Evolutionary conservation across 2,888 invertebrate genomes (phyloP), one percentile per base, ranked within the genome.

Genomic region (Pyrocoelia pectoralis): DNA sequence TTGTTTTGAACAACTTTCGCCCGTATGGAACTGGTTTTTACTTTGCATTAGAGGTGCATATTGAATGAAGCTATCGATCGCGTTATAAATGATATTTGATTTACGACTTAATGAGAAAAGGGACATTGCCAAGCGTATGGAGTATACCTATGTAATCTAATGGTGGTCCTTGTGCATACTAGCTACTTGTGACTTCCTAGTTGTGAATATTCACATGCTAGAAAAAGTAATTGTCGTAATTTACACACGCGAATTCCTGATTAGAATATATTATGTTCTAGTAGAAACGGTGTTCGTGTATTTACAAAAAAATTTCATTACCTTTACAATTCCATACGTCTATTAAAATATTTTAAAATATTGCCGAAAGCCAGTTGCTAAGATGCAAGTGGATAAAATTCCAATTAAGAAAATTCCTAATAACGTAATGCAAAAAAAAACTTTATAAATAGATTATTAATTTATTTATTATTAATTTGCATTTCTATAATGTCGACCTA

Each of bases 401-500:
- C 46, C 46, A 46, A 46, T 46, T 46, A 46, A 46, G 14, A 46
- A 46, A 46, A 15, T n/a, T n/a, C 17, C n/a, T n/a, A 46, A 17
- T 10, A 46, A 3, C 15, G 8, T n/a, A 17, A n/a, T n/a, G 17
- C 8, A 15, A 46, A 46, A 46, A 43, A 46, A 46, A 17, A 4
- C 46, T 18, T 17, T 18, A 46, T 17, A 46, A 46, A 46, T 46
- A 46, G 18, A n/a, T 46, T 46, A 46, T 17, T 46, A 46, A 46
- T 46, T 46, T 46, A 18, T 46, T n/a, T 46, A 46, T n/a, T 46
- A 18, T 46, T 46, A 15, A 46, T 46, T 46, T 46, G 46, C 46
- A 46, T 46, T 46, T 46, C 18, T 4, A 15, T 17, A 46, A 1
- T 46, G 6, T 1, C 3, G n/a, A 17, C 17, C 8, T 46, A 46